Percentiles rank a stretch among this genome's conserved stretches.
These are phyloP conservation scores for Euleptes europaea DNA, from an alignment of 2,113 vertebrate genomes.

Conservation along the genomic window DNA sequence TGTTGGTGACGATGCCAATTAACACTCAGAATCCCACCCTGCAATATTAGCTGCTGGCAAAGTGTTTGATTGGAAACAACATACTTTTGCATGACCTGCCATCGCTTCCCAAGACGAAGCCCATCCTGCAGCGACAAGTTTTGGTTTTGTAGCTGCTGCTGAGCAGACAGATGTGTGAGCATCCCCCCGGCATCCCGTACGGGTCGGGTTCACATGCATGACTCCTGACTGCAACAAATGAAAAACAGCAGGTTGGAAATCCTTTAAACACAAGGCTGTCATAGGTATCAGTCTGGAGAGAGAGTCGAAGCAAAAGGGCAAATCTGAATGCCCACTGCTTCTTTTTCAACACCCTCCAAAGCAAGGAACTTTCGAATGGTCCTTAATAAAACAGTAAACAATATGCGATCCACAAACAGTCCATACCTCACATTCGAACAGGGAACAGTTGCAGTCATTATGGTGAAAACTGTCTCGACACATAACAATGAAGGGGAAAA, in stretches of 20 bases:
- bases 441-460: background rate
- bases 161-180: slow-evolving; percentile 93
- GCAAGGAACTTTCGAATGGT: background rate
- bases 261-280: slow-evolving; percentile 23
- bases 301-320: slow-evolving; percentile 15
- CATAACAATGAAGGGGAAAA: background rate
- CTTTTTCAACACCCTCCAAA: background rate
- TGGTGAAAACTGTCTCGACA: background rate
- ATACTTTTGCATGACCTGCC: slow-evolving; percentile 96
- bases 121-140: slow-evolving; percentile 92
- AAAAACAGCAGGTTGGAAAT: slow-evolving; percentile 56
- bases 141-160: slow-evolving; percentile 92
- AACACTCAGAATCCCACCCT: background rate
- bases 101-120: slow-evolving; percentile 88
- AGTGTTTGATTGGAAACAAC: slow-evolving; percentile 67
- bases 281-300: slow-evolving; percentile 25
- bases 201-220: slow-evolving; percentile 89
- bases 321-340: background rate
- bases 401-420: background rate
- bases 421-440: background rate
- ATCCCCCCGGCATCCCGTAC: slow-evolving; percentile 87
- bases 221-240: slow-evolving; percentile 81
- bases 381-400: background rate
- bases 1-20: slow-evolving; percentile 9
- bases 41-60: slow-evolving; percentile 1